Percentiles rank a stretch among this genome's conserved stretches.
Evolutionary conservation across 2,888 invertebrate genomes (phyloP).

Genomic region (Apantesis nais): DNA sequence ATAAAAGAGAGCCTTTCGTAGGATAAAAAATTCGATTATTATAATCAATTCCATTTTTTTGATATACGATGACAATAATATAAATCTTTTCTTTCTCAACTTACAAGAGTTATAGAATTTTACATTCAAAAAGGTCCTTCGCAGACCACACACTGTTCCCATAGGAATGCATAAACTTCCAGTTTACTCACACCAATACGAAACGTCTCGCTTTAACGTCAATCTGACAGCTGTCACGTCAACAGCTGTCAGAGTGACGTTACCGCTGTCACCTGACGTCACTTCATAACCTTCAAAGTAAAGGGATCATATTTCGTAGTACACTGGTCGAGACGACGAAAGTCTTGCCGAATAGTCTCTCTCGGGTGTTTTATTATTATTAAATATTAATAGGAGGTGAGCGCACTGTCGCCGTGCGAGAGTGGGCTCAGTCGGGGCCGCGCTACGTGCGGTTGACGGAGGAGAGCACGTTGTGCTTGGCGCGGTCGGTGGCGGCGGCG

Average conservation of each 20-base stretch:
- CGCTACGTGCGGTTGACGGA: constrained; percentile 79
- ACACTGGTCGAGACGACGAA: background rate
- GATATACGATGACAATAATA: background rate
- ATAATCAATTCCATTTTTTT: background rate
- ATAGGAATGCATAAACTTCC: constrained; percentile 8
- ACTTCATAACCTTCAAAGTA: background rate
- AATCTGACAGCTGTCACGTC: constrained; percentile 1
- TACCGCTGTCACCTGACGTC: background rate
- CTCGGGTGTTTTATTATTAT: background rate
- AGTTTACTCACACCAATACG: background rate
- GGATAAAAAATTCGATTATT: background rate
- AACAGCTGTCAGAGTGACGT: background rate
- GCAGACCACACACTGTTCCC: background rate
- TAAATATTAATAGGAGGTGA: background rate
- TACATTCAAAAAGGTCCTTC: background rate
- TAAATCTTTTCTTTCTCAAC: background rate
- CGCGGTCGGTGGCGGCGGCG: constrained; percentile 92
- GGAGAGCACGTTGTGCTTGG: constrained; percentile 87
- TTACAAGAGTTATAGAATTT: background rate
- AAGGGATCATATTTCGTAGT: background rate
- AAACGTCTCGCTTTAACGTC: background rate
- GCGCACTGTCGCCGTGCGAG: background rate
- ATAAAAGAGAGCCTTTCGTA: background rate
- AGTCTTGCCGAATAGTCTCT: background rate
- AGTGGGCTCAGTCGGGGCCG: constrained; percentile 32